Evolutionary conservation across 1,140 invertebrate genomes (phyloP), one percentile per base, ranked within the genome.

Genomic region (Schlechtendalia chinensis): DNA sequence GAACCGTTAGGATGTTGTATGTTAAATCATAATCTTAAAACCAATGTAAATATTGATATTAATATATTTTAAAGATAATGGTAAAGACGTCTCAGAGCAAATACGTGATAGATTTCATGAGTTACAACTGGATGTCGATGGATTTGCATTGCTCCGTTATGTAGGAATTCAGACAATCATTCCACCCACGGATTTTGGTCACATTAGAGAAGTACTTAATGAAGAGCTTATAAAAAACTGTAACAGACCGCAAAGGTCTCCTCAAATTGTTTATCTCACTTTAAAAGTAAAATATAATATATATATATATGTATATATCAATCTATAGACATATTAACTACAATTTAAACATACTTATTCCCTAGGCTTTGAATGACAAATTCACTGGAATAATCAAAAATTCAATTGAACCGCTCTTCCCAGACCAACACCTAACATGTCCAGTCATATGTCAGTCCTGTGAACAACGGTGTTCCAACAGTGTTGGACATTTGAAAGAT

Each of bases 381-480:
- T 94, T 94, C 84, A 91, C 88, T 83, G 92, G 90, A 6, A 88
- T 91, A 80, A 90, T 93, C 47, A 88, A 88, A 58, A 90, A 90
- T 82, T 86, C 87, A 63, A 85, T 88, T 17, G 88, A 89, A 61
- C 88, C 89, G 83, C 87, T 92, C 61, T 94, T 94, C 86, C 91
- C 93, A 24, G 91, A 94, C 83, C 90, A 94, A 84, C 93, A 93
- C 86, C 94, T 95, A 83, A 93, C 92, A 0, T 95, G 93, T 85
- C 88, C 89, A 14, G 86, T 88, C 1, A 89, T 89, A 82, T 95
- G 93, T 85, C 86, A 91, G 53, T 92, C 92, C 45, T 95, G 93
- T 86, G 88, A 88, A 84, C 86, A 85, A 74, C 88, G 90, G n/a
- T 95, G 94, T 84, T 87, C 85, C 80, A 88, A 89, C 56, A 93